Evolutionary conservation across 2,888 invertebrate genomes (phyloP), one percentile per base, ranked within the genome.

Genomic region (Sialis fuliginosa): DNA sequence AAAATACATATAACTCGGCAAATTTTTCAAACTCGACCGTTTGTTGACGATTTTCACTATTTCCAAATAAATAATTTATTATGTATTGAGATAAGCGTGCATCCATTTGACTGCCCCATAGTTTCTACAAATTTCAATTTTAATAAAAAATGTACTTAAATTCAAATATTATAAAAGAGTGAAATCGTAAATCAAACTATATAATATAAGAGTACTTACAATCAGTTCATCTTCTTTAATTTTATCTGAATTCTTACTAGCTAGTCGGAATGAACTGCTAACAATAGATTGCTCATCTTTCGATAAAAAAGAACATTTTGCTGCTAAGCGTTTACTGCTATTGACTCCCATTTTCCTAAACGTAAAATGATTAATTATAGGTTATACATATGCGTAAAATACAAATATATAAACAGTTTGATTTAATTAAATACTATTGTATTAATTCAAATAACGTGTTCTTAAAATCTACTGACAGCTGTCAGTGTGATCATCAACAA

Each of bases 81-180:
- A 80, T 71, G 58, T 77, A 79, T 60, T 79, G 77, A 35, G 77
- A 73, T 45, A 81, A 61, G 5, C 79, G 68, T 1, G 75, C 71
- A 58, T 81, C 81, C 62, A 81, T 77, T 57, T 76, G 75, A 1
- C 73, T 70, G 39, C 78, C 77, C 81, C 81, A 81, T 59, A 74
- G 67, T 69, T 78, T 79, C 80, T 81, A 66, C 1, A 62, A 64
- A 43, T 6, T 33, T 40, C 33, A 39, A 22, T 45, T 49, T 46
- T 43, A 31, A 33, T 39, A 39, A 46, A 32, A 35, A 31, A 10
- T 30, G 40, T 33, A 32, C 30, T 30, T n/a, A 10, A 39, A 46
- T 7, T 31, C 2, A 12, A 45, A 45, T 37, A 7, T 8, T 45
- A 37, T 33, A 8, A n/a, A 12, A 5, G 13, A 40, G 8, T 10